phyloP scores from a whole-genome alignment of 2,888 invertebrate species.

The Arge pagana region DNA sequence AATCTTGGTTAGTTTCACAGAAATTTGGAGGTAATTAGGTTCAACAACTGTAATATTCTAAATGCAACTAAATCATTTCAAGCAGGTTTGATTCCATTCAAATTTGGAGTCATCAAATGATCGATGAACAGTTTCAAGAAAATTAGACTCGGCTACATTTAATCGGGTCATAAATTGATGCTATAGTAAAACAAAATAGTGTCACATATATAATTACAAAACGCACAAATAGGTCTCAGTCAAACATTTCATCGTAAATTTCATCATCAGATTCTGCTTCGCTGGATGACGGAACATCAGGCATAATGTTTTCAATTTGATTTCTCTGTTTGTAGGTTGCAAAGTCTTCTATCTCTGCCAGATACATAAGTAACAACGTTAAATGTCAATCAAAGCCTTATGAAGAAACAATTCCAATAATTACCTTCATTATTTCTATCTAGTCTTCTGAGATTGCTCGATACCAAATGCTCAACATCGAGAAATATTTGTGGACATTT shows the following conservation, averaged over 20 bases:
- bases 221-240: too few species aligned
- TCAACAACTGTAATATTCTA: too few species aligned
- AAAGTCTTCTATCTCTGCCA: constrained; percentile 39
- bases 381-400: background rate
- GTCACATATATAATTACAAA: too few species aligned
- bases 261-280: constrained; percentile 51
- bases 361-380: background rate
- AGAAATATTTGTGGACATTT: background rate
- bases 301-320: constrained; percentile 39
- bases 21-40: too few species aligned
- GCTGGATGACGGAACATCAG: constrained; percentile 40
- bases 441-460: background rate
- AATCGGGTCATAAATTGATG: too few species aligned
- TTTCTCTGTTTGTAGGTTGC: constrained; percentile 38
- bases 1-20: too few species aligned
- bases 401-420: background rate
- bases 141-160: too few species aligned
- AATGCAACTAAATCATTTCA: too few species aligned
- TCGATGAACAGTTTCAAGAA: too few species aligned
- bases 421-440: background rate
- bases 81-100: too few species aligned
- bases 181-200: too few species aligned
- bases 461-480: background rate
- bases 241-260: constrained; percentile 5
- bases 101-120: too few species aligned